Evolutionary conservation across 2,888 invertebrate species (phyloP).

Genomic region (Ectemnius continuus): DNA sequence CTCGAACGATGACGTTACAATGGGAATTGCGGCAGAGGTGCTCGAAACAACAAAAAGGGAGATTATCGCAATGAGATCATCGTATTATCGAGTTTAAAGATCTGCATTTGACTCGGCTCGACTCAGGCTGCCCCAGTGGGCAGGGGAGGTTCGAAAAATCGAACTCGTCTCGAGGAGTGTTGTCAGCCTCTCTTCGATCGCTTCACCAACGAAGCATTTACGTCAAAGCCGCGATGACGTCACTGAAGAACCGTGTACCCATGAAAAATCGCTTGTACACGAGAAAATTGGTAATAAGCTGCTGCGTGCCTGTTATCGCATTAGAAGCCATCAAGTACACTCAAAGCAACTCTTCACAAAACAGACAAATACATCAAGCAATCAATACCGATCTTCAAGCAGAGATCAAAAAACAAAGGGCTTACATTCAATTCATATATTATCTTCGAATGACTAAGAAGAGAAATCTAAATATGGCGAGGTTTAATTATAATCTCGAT

Average conservation of each 20-base stretch:
- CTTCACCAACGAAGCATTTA: constrained; percentile 50
- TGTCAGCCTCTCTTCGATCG: constrained; percentile 49
- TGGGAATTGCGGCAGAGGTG: constrained; percentile 12
- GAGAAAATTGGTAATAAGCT: no score
- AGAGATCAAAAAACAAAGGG: no score
- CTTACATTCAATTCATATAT: no score
- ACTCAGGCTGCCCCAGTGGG: constrained; percentile 18
- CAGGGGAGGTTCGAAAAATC: constrained; percentile 48
- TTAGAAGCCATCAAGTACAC: no score
- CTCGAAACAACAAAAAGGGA: constrained; percentile 21
- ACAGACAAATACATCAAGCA: no score
- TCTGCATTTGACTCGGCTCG: constrained; percentile 39
- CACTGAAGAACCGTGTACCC: constrained; percentile 20
- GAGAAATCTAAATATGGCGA: no score
- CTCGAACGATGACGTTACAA: constrained; percentile 1
- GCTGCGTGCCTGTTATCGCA: no score
- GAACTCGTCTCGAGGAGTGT: constrained; percentile 53
- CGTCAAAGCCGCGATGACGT: constrained; percentile 64
- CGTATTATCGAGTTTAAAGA: constrained; percentile 48
- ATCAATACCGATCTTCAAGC: no score
- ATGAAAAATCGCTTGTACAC: no score
- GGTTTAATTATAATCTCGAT: no score
- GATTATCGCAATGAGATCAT: constrained; percentile 45
- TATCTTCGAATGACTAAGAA: no score
- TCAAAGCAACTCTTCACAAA: no score